Base-by-base conservation (phyloP, 2,113 vertebrate genomes). In the Hyperoodon ampullatus region DNA sequence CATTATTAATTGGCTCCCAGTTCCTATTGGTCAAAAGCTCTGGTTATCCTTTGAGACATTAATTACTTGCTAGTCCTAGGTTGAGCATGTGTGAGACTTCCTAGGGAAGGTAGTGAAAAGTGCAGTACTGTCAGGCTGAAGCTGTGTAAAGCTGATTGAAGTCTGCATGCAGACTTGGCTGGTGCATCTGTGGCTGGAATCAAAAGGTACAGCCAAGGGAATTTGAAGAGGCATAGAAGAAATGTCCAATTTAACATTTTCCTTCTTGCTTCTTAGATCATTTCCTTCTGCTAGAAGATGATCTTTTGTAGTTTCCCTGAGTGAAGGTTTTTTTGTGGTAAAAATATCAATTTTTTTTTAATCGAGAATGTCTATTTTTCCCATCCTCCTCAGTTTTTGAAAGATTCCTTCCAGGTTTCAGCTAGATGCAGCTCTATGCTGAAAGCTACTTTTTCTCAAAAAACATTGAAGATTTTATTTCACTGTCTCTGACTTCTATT, bases 361-460 rank as follows among this genome's bases (percentile, higher is more conserved):
- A 39, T 60, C 63, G 53, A 66, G 18, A 84, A 58, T 61, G 14
- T 35, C 1, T 87, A 1, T 89, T 83, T 81, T 12, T 93, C 30
- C 14, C 9, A 10, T 30, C 15, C 7, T 68, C 13, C 21, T 5
- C 39, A 94, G 13, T 81, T 74, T 44, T 95, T 68, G 35, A 78
- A 82, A 86, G 15, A 84, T 83, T 71, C 11, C 60, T 90, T 96
- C 24, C 28, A 39, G 58, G 60, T 94, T 89, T 92, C 50, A 78
- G 70, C 63, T 15, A 47, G 24, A 39, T 39, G 83, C 55, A 87
- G 50, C 2, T 88, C 30, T 87, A 15, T 26, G 18, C 5, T 60
- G 18, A 11, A 94, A 78, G 42, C 24, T 87, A 19, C 44, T 94
- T 74, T 90, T 47, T 83, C 50, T 92, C 9, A 83, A 94, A 83